Conservation (phyloP, 2,113 vertebrate genomes). For the Spea bombifrons region DNA sequence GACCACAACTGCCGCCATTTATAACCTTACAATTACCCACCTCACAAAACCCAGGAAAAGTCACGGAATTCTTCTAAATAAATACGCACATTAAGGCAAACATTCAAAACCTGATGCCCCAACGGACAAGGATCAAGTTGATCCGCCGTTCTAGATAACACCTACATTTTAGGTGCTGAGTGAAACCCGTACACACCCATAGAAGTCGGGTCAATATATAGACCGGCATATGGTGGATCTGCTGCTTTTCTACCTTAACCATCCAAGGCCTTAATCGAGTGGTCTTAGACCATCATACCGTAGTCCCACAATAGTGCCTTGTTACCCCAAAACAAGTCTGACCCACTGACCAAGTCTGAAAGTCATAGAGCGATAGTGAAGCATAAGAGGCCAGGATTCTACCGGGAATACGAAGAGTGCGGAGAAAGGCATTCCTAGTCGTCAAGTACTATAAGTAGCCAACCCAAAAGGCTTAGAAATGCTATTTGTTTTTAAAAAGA, state of each 20-base stretch:
- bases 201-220: slow-evolving; percentile 52
- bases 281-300: too few species aligned
- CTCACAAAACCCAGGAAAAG: too few species aligned
- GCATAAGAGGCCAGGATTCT: too few species aligned
- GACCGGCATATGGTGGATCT: slow-evolving; percentile 61
- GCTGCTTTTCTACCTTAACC: too few species aligned
- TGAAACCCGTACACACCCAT: slow-evolving; percentile 49
- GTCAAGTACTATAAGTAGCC: not conserved
- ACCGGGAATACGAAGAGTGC: not conserved
- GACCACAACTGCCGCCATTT: too few species aligned
- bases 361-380: too few species aligned
- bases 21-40: too few species aligned
- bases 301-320: too few species aligned
- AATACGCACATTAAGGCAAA: not conserved
- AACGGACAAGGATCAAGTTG: not conserved
- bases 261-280: too few species aligned
- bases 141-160: not conserved
- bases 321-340: too few species aligned
- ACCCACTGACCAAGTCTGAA: too few species aligned
- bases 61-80: too few species aligned
- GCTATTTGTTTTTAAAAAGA: not conserved
- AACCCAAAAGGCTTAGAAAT: not conserved
- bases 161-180: slow-evolving; percentile 44
- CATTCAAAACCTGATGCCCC: not conserved
- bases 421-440: not conserved